These are phyloP conservation scores for Drosophila kepulauana DNA, from an alignment of 1,140 invertebrate genomes.

Conservation along the genomic window DNA sequence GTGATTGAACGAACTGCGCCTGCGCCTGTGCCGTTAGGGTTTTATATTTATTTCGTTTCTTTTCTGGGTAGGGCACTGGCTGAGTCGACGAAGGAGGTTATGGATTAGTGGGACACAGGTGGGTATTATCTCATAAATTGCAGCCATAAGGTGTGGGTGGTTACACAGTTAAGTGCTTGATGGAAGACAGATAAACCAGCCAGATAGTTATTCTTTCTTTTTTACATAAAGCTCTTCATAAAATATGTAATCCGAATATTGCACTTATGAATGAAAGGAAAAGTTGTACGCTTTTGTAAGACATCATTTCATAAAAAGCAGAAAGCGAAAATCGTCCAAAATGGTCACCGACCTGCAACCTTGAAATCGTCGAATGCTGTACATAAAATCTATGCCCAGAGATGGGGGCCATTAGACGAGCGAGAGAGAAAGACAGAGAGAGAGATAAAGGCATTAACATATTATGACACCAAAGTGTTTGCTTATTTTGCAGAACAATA, in stretches of 20 bases:
- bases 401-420: slow-evolving; percentile 8
- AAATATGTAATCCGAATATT: neutral
- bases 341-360: slow-evolving; percentile 42
- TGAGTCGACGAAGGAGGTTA: slow-evolving; percentile 20
- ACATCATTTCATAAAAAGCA: no score
- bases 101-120: slow-evolving; percentile 47
- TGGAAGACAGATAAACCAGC: slow-evolving; percentile 8
- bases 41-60: slow-evolving; percentile 33
- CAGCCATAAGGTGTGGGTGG: slow-evolving; percentile 41
- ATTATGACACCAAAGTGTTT: slow-evolving; percentile 62
- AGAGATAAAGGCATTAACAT: slow-evolving; percentile 39
- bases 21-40: slow-evolving; percentile 52
- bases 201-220: slow-evolving; percentile 9
- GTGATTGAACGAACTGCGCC: slow-evolving; percentile 45
- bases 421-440: neutral
- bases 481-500: slow-evolving; percentile 43
- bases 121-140: slow-evolving; percentile 49
- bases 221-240: neutral
- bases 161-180: slow-evolving; percentile 28
- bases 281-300: neutral
- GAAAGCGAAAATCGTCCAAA: slow-evolving; percentile 12
- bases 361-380: slow-evolving; percentile 49
- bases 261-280: neutral
- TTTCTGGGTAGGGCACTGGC: slow-evolving; percentile 37
- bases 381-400: slow-evolving; percentile 16